Percentiles rank a stretch among this genome's conserved stretches.
Evolutionary conservation across 2,113 vertebrate species (phyloP).

Genomic region (Myotis davidii): DNA sequence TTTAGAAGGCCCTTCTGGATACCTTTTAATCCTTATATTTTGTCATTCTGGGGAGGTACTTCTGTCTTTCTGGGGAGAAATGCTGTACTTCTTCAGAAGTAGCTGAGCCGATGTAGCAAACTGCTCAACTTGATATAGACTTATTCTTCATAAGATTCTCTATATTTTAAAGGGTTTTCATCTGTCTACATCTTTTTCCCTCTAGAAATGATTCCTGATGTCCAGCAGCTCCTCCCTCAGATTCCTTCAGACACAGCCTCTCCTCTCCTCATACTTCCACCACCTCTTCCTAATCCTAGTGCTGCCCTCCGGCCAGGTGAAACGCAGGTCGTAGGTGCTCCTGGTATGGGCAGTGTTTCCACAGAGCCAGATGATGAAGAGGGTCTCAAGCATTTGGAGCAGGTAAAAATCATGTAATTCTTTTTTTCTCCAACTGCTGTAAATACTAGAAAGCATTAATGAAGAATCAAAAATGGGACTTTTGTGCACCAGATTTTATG

Average conservation of each 20-base stretch:
- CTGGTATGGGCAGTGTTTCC: slow-evolving; percentile 85
- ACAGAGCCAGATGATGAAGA: slow-evolving; percentile 96
- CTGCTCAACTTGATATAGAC: not conserved
- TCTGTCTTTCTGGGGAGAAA: not conserved
- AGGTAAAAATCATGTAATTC: slow-evolving; percentile 84
- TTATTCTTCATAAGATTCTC: not conserved
- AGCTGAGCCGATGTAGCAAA: not conserved
- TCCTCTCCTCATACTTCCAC: slow-evolving; percentile 81
- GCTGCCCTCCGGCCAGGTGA: slow-evolving; percentile 83
- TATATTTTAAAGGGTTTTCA: slow-evolving; percentile 40
- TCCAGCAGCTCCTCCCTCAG: slow-evolving; percentile 85
- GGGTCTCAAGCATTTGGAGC: slow-evolving; percentile 97
- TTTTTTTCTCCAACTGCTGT: accelerated
- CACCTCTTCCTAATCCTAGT: slow-evolving; percentile 82
- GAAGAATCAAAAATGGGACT: not conserved
- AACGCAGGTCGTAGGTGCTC: slow-evolving; percentile 83
- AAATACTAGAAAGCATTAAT: slow-evolving; percentile 24
- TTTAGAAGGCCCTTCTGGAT: not conserved
- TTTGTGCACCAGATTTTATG: not conserved
- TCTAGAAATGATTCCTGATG: slow-evolving; percentile 87
- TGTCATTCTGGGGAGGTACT: not conserved
- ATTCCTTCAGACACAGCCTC: slow-evolving; percentile 84
- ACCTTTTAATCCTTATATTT: not conserved
- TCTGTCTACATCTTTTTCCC: slow-evolving; percentile 52
- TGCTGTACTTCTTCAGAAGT: not conserved